Base-by-base conservation (phyloP, 1,140 invertebrate genomes). In the Solenopsis fugax region DNA sequence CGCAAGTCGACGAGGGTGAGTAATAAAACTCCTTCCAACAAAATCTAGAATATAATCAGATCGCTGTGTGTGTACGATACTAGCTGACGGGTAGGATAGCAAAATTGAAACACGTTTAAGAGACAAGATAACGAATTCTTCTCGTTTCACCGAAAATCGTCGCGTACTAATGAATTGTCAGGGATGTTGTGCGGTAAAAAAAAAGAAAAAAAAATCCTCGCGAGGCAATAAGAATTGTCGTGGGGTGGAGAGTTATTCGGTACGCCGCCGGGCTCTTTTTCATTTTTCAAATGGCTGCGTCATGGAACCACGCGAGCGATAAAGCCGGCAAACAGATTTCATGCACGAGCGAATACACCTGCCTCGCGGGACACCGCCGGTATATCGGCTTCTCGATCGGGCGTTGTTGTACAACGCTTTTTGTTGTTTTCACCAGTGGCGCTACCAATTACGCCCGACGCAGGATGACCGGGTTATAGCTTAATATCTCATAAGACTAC, bases 1-100 rank as follows among this genome's bases (percentile, higher is more conserved):
- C 94, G 93, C 73, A 95, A 95, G 90, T 90, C 93, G 65, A 89
- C 92, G 4, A 95, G 94, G 92, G 94, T 95, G 80, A 95, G 94
- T 94, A 50, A 24, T 50, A 34, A 4, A 67, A 34, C 52, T 65
- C 65, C 21, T 50, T 41, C 7, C 4, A 10, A 34, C 4, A n/a
- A 18, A 29, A 21, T 21, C 29, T 50, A 12, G 3, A 13, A 21
- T 64, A n/a, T 21, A 10, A 78, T 65, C 13, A 52, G n/a, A 34
- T 65, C 21, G 12, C 4, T 5, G 2, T 24, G 41, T 7, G 56
- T 6, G 45, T 34, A 48, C 4, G 37, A 21, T 13, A 12, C 6
- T 29, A 21, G 24, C 4, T 18, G 48, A 1, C n/a, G 4, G 48
- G 16, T 21, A 16, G 4, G 56, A 21, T 4, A 29, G 21, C 7